A percentile compares a stretch with the other conserved stretches of the same genome.
These are phyloP conservation scores for Cirrhinus mrigala DNA, from an alignment of 2,797 vertebrate species.

Conservation along the genomic window DNA sequence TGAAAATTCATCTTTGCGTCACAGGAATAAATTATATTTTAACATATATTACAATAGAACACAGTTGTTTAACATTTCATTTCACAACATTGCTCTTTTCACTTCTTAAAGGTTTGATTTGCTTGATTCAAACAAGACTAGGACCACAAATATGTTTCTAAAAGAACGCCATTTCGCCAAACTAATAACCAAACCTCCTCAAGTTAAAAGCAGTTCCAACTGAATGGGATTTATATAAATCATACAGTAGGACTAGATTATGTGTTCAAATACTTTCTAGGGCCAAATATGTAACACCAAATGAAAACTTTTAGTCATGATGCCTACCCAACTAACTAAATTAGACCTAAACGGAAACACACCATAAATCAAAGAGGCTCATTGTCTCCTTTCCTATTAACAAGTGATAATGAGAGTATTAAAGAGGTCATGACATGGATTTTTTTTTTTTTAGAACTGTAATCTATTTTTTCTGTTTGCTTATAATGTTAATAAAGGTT, in stretches of 20 bases:
- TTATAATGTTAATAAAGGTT: too few relatives aligned
- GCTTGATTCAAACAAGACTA: not conserved
- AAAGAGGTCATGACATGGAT: too few relatives aligned
- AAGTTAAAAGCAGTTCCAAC: not conserved
- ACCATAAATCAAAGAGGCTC: not conserved
- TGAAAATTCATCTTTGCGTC: too few relatives aligned
- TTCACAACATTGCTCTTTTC: not conserved
- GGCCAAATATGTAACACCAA: not conserved
- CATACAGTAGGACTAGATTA: not conserved
- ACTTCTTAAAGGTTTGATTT: not conserved
- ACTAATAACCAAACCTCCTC: not conserved
- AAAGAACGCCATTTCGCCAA: not conserved
- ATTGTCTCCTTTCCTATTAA: not conserved
- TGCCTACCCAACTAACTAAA: not conserved
- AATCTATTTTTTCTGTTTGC: too few relatives aligned
- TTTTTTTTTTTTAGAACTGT: too few relatives aligned
- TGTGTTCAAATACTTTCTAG: not conserved
- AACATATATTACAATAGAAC: too few relatives aligned
- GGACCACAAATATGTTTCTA: not conserved
- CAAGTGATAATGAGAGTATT: not conserved
- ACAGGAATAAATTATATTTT: too few relatives aligned
- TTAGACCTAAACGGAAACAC: not conserved
- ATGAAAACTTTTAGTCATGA: not conserved
- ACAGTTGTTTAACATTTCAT: too few relatives aligned
- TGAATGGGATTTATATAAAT: not conserved